These are phyloP conservation scores for Labeo calbasu DNA, from an alignment of 2,797 vertebrate genomes.

Conservation along the genomic window DNA sequence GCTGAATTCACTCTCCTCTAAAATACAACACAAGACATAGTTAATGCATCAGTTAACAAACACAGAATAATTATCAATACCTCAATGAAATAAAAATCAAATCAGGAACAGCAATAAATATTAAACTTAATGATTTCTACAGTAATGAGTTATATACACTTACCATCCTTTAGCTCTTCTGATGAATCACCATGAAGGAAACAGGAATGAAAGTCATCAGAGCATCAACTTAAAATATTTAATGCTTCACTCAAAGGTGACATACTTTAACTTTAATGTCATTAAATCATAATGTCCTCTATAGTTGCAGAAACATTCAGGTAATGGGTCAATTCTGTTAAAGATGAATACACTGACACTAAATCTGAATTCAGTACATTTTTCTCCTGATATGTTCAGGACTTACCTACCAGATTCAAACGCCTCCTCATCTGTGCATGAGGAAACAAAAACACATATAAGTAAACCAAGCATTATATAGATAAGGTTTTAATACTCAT, in stretches of 20 bases:
- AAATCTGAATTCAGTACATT: not conserved
- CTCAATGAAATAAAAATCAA: conserved; percentile 8
- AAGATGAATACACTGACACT: not conserved
- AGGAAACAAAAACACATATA: conserved; percentile 48
- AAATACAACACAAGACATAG: conserved; percentile 55
- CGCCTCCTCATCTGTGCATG: conserved; percentile 88
- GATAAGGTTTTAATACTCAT: not conserved
- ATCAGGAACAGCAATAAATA: not conserved
- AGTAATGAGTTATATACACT: conserved; percentile 51
- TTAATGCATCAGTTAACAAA: not conserved
- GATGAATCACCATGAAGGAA: conserved; percentile 48
- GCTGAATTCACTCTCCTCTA: conserved; percentile 89
- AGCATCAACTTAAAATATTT: not conserved
- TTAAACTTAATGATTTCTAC: not conserved
- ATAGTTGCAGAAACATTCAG: not conserved
- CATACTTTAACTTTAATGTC: not conserved
- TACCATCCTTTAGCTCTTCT: conserved; percentile 96
- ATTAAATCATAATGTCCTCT: not conserved
- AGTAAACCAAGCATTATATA: not conserved
- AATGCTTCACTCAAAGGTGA: not conserved
- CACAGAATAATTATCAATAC: not conserved
- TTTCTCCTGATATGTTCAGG: conserved; percentile 61
- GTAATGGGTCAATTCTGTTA: not conserved
- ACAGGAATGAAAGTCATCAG: not conserved
- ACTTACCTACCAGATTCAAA: conserved; percentile 97